Conservation (phyloP, 2,888 invertebrate genomes). For the Galerucella calmariensis region DNA sequence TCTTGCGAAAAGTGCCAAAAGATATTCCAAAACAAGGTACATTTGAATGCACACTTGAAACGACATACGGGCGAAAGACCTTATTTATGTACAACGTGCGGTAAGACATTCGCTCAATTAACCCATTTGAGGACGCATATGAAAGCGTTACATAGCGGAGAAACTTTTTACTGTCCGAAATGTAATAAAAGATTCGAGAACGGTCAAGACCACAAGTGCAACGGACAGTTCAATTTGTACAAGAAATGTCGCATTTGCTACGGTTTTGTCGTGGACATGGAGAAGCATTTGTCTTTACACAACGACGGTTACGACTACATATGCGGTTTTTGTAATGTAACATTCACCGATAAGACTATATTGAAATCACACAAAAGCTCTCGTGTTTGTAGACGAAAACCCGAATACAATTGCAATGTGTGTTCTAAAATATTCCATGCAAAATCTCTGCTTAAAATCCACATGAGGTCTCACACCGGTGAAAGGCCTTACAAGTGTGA, state of each 20-base stretch:
- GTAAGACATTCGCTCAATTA: slow-evolving; percentile 20
- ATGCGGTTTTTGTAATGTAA: slow-evolving; percentile 7
- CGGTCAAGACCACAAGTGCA: neutral
- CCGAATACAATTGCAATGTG: neutral
- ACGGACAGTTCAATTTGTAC: neutral
- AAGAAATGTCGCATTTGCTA: neutral
- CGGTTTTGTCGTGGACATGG: neutral
- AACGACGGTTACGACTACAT: neutral
- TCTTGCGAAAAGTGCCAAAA: slow-evolving; percentile 36
- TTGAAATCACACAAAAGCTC: neutral
- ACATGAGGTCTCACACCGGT: slow-evolving; percentile 24
- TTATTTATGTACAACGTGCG: slow-evolving; percentile 25
- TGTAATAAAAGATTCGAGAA: neutral
- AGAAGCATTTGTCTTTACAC: neutral
- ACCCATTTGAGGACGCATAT: neutral
- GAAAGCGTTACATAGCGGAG: slow-evolving; percentile 13
- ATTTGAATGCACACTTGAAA: slow-evolving; percentile 33
- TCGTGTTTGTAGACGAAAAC: neutral
- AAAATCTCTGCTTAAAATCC: slow-evolving; percentile 9
- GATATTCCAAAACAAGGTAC: slow-evolving; percentile 31
- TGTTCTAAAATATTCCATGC: neutral
- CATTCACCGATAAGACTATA: neutral
- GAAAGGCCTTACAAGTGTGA: slow-evolving; percentile 53
- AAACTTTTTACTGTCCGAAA: neutral
- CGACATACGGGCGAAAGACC: slow-evolving; percentile 35